Percentiles rank a stretch among this genome's conserved stretches.
Conservation (phyloP, 2,113 vertebrate species). For the Alectura lathami region DNA sequence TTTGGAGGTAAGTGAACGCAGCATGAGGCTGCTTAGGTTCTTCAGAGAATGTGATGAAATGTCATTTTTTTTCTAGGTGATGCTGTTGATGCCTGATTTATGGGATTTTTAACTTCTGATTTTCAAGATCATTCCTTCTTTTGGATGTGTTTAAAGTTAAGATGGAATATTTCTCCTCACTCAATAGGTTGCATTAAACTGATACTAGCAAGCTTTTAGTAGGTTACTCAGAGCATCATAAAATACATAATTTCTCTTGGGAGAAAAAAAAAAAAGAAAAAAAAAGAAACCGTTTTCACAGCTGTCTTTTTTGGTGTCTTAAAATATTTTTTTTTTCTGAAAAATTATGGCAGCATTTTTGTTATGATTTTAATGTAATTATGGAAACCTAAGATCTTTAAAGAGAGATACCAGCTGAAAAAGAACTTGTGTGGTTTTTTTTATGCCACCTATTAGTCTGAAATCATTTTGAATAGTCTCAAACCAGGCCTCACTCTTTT, state of each 20-base stretch:
- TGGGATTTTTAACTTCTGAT: slow-evolving; percentile 60
- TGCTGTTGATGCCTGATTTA: slow-evolving; percentile 59
- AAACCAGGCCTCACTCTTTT: slow-evolving; percentile 4
- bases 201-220: slow-evolving; percentile 48
- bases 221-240: slow-evolving; percentile 58
- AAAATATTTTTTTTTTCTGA: slow-evolving; percentile 26
- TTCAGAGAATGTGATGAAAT: slow-evolving; percentile 71
- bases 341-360: slow-evolving; percentile 45
- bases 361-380: slow-evolving; percentile 68
- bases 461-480: slow-evolving; percentile 44
- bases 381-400: slow-evolving; percentile 72
- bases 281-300: slow-evolving; percentile 35
- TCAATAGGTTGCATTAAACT: slow-evolving; percentile 52
- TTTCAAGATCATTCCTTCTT: slow-evolving; percentile 62
- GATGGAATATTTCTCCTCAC: slow-evolving; percentile 60
- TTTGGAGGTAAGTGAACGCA: slow-evolving; percentile 67
- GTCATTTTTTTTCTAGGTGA: slow-evolving; percentile 65
- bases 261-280: slow-evolving; percentile 14
- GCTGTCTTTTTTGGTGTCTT: slow-evolving; percentile 28
- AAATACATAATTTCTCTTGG: slow-evolving; percentile 36
- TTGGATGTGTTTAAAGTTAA: slow-evolving; percentile 54
- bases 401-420: slow-evolving; percentile 40
- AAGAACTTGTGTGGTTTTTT: slow-evolving; percentile 1
- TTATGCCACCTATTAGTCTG: slow-evolving; percentile 46
- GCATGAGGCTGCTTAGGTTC: slow-evolving; percentile 64